Percentiles rank a stretch among this genome's conserved stretches.
Evolutionary conservation across 2,888 invertebrate genomes (phyloP).

Genomic region (Idaea aversata): DNA sequence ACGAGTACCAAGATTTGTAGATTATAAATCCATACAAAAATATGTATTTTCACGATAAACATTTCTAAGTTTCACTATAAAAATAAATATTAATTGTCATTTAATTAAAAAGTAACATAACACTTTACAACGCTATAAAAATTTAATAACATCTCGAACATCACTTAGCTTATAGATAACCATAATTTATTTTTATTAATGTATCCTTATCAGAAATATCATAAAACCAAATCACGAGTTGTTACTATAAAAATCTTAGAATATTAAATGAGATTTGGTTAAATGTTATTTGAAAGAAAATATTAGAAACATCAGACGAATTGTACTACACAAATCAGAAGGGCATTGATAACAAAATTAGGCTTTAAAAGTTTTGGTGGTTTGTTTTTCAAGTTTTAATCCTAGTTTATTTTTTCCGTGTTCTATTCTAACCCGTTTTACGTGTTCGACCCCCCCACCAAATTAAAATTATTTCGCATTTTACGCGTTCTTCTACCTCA

Average conservation of each 20-base stretch:
- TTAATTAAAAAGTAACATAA: slow-evolving; percentile 1
- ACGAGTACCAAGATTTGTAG: too few relatives aligned
- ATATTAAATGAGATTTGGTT: slow-evolving; percentile 2
- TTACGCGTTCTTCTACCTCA: too few relatives aligned
- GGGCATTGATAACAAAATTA: too few relatives aligned
- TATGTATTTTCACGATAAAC: background rate
- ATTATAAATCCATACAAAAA: background rate
- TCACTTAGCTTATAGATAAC: background rate
- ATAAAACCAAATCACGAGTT: background rate
- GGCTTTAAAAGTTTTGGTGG: too few relatives aligned
- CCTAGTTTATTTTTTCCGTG: too few relatives aligned
- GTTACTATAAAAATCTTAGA: background rate
- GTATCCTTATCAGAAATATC: slow-evolving; percentile 2
- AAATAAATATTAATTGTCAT: background rate
- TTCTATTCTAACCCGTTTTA: too few relatives aligned
- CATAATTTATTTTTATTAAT: slow-evolving; percentile 1
- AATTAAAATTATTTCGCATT: too few relatives aligned
- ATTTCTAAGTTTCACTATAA: background rate
- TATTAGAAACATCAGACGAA: background rate
- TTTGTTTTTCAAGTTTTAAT: too few relatives aligned
- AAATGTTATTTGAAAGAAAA: background rate
- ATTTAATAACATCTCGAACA: background rate
- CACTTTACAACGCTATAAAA: background rate
- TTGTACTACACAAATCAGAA: too few relatives aligned
- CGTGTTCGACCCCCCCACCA: too few relatives aligned